A percentile compares a stretch with the other conserved stretches of the same genome.
Conservation (phyloP, 2,113 vertebrate genomes). For the Charina bottae region DNA sequence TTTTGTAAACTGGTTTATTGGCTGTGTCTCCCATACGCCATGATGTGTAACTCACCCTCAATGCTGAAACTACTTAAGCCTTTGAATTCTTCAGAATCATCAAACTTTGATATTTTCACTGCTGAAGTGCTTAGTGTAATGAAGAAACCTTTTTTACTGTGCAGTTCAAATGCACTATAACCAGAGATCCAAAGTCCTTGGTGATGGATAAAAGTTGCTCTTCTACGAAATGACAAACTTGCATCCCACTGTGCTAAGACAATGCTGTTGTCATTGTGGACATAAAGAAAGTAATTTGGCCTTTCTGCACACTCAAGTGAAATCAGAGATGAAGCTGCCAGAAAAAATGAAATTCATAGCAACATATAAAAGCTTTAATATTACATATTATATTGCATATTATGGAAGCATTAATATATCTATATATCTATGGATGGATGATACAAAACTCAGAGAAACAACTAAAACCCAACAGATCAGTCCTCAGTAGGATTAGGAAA, state of each 20-base stretch:
- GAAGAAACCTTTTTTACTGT: conserved; percentile 89
- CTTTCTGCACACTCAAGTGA: conserved; percentile 95
- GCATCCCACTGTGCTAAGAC: conserved; percentile 85
- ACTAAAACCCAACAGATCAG: not conserved
- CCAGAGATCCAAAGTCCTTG: conserved; percentile 89
- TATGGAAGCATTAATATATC: not conserved
- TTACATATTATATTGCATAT: not conserved
- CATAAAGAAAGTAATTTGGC: conserved; percentile 91
- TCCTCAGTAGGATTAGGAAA: not conserved
- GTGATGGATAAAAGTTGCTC: conserved; percentile 92
- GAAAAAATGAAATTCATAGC: conserved; percentile 25
- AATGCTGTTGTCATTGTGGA: conserved; percentile 75
- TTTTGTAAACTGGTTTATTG: not conserved
- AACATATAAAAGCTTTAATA: not conserved
- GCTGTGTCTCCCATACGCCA: not conserved
- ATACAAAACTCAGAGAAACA: not conserved
- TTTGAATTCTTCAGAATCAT: conserved; percentile 88
- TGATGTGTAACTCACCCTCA: conserved; percentile 81
- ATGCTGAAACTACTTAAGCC: conserved; percentile 88
- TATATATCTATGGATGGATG: not conserved
- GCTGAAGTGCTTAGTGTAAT: conserved; percentile 79
- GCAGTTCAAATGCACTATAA: conserved; percentile 87
- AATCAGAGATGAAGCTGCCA: conserved; percentile 83
- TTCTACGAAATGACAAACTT: conserved; percentile 78
- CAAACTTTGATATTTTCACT: conserved; percentile 83